Evolutionary conservation across 2,888 invertebrate genomes (phyloP), one percentile per base, ranked within the genome.

Genomic region (Mechanitis messenoides): DNA sequence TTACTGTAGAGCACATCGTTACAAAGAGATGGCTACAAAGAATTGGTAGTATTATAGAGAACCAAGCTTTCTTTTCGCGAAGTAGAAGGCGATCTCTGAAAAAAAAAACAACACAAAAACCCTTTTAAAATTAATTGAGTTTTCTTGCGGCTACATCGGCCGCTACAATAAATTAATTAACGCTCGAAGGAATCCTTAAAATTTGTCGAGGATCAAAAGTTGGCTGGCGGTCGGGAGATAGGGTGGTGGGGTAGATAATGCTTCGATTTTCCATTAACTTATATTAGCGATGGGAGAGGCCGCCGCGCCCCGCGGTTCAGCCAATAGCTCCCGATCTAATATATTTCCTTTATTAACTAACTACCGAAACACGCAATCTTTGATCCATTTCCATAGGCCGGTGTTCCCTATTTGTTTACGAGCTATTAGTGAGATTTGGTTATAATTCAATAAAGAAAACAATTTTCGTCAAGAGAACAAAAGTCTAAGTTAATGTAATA

Each of bases 71-170:
- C 72, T 71, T 72, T 71, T 66, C 69, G 74, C 72, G 74, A 76
- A 78, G 76, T 74, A 73, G 73, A 74, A 77, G 71, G 78, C 78
- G 82, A 83, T 84, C 78, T 79, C 73, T 47, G 58, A 76, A 77
- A 80, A 86, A 85, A 83, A 87, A 87, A 87, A 85, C 83, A 88
- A 89, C 88, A 89, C 84, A 88, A 89, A 88, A 90, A 88, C 90
- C 89, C 89, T 90, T 90, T 90, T 87, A 90, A 88, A 88, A 89
- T 90, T 89, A 90, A 90, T 89, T 90, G 90, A 89, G 88, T 90
- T 89, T 89, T 88, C 88, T 88, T 88, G 88, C 81, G 86, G 88
- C 84, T 84, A 88, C 87, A 87, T 85, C 81, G 83, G 76, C 79
- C 76, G 83, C 83, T 87, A 87, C 87, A 88, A 87, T 88, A 87